Conservation (phyloP, 2,797 vertebrate genomes). For the Australoheros facetus region DNA sequence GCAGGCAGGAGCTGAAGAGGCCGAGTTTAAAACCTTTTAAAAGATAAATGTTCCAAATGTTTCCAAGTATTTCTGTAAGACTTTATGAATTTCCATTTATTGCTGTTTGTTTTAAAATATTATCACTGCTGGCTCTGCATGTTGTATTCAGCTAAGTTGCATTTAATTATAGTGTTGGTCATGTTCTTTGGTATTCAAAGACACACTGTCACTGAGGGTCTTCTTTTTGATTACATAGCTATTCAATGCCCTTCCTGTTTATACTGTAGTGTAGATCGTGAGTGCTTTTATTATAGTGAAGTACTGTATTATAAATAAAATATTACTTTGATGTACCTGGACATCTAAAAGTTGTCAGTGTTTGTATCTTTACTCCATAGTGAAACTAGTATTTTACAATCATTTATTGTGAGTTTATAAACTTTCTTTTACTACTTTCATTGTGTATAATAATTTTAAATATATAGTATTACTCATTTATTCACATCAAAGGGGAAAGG, state of each 20-base stretch:
- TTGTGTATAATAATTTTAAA: background rate
- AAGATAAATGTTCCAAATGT: background rate
- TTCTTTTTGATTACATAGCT: conserved; percentile 37
- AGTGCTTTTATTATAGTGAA: conserved; percentile 14
- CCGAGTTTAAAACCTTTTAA: background rate
- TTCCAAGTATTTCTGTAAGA: background rate
- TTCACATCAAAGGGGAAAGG: background rate
- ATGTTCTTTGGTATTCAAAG: background rate
- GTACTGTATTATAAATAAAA: conserved; percentile 16
- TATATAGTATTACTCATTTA: background rate
- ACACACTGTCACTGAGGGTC: conserved; percentile 11
- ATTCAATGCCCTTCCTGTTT: conserved; percentile 18
- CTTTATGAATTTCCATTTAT: background rate
- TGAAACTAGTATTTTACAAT: background rate
- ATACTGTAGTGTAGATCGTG: background rate
- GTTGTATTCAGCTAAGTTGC: background rate
- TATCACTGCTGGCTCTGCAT: background rate
- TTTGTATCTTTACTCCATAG: background rate
- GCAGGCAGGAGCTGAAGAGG: conserved; percentile 53
- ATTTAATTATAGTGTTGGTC: conserved; percentile 5
- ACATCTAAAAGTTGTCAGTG: background rate
- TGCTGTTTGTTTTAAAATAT: background rate
- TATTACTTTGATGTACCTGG: background rate
- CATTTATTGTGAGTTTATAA: background rate
- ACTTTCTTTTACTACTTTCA: background rate